Conservation (phyloP, 2,888 invertebrate species). For the Melolontha melolontha region DNA sequence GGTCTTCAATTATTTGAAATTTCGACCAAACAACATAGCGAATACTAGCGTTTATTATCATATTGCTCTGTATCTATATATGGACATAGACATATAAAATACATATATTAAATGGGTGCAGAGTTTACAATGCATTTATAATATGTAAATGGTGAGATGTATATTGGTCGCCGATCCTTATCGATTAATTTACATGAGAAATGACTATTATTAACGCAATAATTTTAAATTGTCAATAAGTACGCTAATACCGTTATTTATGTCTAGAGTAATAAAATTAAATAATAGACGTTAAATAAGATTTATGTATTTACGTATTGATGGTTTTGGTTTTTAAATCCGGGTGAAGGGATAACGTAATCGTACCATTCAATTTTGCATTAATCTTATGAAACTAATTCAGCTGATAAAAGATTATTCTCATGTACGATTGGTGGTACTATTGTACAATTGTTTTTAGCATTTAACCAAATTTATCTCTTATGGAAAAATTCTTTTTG, state of each 20-base stretch:
- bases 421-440: too few species aligned
- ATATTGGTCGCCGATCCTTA: constrained; percentile 15
- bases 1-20: too few species aligned
- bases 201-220: constrained; percentile 31
- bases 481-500: too few species aligned
- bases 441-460: too few species aligned
- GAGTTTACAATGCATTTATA: too few species aligned
- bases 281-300: constrained; percentile 30
- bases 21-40: too few species aligned
- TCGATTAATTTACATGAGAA: constrained; percentile 29
- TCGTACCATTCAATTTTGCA: constrained; percentile 2
- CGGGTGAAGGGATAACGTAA: constrained; percentile 1
- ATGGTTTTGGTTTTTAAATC: constrained; percentile 10
- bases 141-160: constrained; percentile 7
- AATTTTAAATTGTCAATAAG: constrained; percentile 32
- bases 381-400: not conserved
- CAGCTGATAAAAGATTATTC: not conserved
- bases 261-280: constrained; percentile 19
- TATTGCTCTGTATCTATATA: too few species aligned
- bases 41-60: too few species aligned
- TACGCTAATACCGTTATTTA: constrained; percentile 30
- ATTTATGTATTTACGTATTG: constrained; percentile 24
- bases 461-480: too few species aligned
- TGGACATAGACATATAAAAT: too few species aligned
- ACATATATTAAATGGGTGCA: too few species aligned